Percentiles rank a stretch among this genome's conserved stretches.
phyloP scores from a whole-genome alignment of 1,140 invertebrate genomes.

The Zaprionus kolodkinae region DNA sequence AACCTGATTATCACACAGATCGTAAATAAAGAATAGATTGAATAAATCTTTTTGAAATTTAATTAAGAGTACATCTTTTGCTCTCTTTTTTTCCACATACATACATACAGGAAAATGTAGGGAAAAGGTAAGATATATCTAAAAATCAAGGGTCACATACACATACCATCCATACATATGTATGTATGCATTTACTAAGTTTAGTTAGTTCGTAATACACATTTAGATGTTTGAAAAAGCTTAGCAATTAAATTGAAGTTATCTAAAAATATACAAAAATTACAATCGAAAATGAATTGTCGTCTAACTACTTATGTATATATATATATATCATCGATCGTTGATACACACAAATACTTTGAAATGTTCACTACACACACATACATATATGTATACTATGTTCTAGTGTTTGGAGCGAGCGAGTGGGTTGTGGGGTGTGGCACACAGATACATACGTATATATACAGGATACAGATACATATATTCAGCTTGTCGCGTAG shows the following conservation, averaged over 20 bases:
- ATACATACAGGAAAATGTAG: constrained; percentile 3
- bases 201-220: constrained; percentile 47
- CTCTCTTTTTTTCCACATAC: neutral
- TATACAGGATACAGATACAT: constrained; percentile 34
- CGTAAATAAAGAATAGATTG: constrained; percentile 1
- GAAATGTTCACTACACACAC: constrained; percentile 24
- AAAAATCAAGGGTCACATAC: constrained; percentile 17
- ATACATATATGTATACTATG: neutral
- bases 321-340: neutral
- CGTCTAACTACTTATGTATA: constrained; percentile 59
- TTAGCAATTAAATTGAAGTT: constrained; percentile 69
- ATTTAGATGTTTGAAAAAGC: constrained; percentile 67
- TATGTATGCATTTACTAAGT: constrained; percentile 20
- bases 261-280: constrained; percentile 67
- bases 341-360: constrained; percentile 24
- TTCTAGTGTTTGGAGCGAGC: neutral
- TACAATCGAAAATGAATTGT: constrained; percentile 58
- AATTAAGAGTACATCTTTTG: neutral
- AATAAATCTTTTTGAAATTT: neutral
- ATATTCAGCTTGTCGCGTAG: constrained; percentile 26
- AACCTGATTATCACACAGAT: constrained; percentile 40
- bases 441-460: constrained; percentile 34
- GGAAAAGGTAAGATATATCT: constrained; percentile 11
- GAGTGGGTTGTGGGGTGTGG: neutral
- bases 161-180: constrained; percentile 21